Conservation (phyloP, 1,140 invertebrate genomes). For the Argopecten irradians region DNA sequence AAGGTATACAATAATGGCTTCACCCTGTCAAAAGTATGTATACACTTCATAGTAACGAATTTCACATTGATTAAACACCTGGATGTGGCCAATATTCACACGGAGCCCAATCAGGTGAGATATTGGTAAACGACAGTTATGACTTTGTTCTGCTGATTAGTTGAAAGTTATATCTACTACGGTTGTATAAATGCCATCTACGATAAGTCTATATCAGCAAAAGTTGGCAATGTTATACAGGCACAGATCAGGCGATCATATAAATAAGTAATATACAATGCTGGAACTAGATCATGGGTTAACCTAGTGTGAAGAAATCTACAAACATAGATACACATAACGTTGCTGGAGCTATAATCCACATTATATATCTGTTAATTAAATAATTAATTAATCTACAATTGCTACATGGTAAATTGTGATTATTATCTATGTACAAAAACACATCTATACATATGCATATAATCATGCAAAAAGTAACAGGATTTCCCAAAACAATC, state of each 20-base stretch:
- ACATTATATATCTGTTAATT: too few relatives aligned
- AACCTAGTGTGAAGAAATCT: neutral
- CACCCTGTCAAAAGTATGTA: neutral
- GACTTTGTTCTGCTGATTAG: neutral
- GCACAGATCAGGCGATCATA: neutral
- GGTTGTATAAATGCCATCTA: neutral
- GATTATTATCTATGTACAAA: too few relatives aligned
- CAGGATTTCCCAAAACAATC: too few relatives aligned
- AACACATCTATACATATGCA: too few relatives aligned
- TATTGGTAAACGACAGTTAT: neutral
- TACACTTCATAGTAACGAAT: neutral
- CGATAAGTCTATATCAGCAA: neutral
- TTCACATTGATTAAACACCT: neutral
- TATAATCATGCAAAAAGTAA: too few relatives aligned
- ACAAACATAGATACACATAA: too few relatives aligned
- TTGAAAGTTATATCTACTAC: neutral
- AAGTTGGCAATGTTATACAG: neutral
- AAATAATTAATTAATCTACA: too few relatives aligned
- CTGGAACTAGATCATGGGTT: neutral
- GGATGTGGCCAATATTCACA: neutral
- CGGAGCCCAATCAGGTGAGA: neutral
- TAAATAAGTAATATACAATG: neutral
- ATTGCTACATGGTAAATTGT: too few relatives aligned
- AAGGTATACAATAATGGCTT: too few relatives aligned
- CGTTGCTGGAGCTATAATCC: too few relatives aligned